phyloP scores from a whole-genome alignment of 2,113 vertebrate genomes.

The Serinus canaria region DNA sequence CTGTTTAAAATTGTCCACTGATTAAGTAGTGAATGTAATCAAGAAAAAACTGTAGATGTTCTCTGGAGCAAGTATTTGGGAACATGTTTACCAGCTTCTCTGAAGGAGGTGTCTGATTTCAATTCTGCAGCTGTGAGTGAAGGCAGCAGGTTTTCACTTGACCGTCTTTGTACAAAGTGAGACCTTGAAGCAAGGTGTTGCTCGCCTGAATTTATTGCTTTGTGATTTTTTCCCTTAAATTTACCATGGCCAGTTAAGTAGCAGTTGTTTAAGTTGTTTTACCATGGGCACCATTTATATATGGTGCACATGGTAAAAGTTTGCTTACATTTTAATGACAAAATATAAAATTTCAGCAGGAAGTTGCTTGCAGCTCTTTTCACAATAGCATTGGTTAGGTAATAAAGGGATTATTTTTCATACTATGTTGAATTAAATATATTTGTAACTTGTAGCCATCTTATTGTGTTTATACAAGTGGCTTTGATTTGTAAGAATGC shows the following conservation, averaged over 20 bases:
- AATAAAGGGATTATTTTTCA: neutral
- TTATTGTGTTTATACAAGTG: neutral
- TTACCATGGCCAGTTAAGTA: neutral
- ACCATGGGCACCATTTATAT: neutral
- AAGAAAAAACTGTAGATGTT: neutral
- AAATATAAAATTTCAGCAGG: neutral
- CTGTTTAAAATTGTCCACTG: neutral
- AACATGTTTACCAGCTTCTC: neutral
- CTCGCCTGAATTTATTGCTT: neutral
- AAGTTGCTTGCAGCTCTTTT: neutral
- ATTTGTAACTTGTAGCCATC: neutral
- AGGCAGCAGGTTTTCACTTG: conserved; percentile 74
- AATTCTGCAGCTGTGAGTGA: conserved; percentile 69
- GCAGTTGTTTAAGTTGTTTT: neutral
- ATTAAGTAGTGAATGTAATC: neutral
- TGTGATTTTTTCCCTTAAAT: neutral
- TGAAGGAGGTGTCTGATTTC: conserved; percentile 64
- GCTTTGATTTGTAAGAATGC: neutral
- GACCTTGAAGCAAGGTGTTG: neutral
- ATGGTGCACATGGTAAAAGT: neutral
- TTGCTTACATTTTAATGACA: neutral
- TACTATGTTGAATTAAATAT: neutral
- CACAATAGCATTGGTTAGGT: neutral
- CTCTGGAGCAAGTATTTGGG: neutral
- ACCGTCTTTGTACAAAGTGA: neutral